Conservation (phyloP, 2,888 invertebrate species). For the Phanerotoma sp. region DNA sequence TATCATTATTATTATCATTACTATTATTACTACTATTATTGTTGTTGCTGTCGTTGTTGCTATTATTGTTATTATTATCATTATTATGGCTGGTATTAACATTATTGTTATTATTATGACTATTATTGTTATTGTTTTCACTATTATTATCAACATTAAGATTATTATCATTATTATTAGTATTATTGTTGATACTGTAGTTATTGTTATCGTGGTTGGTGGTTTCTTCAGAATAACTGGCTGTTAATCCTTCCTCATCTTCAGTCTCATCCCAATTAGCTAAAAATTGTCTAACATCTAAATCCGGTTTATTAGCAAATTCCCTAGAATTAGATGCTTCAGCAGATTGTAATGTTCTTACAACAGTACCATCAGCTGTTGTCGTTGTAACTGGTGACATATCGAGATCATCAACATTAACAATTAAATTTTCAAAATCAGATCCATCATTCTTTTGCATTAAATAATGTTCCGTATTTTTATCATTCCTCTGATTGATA, state of each 20-base stretch:
- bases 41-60: not conserved
- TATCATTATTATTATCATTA: not conserved
- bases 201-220: not conserved
- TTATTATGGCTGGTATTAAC: not conserved
- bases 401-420: conserved; percentile 24
- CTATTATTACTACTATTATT: not conserved
- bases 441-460: conserved; percentile 21
- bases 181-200: not conserved
- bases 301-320: conserved; percentile 50
- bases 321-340: conserved; percentile 37
- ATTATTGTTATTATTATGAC: not conserved
- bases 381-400: conserved; percentile 28
- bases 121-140: not conserved
- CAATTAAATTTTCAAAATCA: conserved; percentile 25
- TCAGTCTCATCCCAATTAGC: conserved; percentile 56
- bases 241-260: conserved; percentile 48
- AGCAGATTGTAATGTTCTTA: conserved; percentile 1
- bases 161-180: not conserved
- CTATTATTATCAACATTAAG: not conserved
- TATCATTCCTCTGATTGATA: conserved; percentile 10
- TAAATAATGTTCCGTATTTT: conserved; percentile 31
- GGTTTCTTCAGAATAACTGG: conserved; percentile 35
- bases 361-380: conserved; percentile 1
- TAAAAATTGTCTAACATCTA: conserved; percentile 55
- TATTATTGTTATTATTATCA: not conserved